These are phyloP conservation scores for Nyctalus aviator DNA, from an alignment of 2,797 vertebrate genomes.

Conservation along the genomic window DNA sequence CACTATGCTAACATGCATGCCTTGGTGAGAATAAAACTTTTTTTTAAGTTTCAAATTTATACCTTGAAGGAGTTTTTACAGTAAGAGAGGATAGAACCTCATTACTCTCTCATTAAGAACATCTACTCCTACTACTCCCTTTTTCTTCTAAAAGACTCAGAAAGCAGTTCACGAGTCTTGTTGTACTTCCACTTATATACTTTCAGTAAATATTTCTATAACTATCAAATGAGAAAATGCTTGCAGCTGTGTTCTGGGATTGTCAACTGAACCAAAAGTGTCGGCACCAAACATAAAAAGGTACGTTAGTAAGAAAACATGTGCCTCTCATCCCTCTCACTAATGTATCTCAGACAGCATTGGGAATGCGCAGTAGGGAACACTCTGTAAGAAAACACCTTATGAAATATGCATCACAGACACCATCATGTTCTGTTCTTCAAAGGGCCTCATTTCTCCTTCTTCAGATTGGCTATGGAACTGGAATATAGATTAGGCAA, in stretches of 20 bases:
- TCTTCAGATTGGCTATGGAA: constrained; percentile 6
- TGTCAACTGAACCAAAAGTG: constrained; percentile 74
- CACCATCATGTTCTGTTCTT: constrained; percentile 36
- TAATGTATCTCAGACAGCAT: constrained; percentile 38
- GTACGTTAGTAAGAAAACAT: constrained; percentile 72
- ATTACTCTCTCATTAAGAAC: background rate
- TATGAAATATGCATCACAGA: constrained; percentile 56
- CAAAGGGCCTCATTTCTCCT: background rate
- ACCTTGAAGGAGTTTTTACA: background rate
- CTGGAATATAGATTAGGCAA: background rate
- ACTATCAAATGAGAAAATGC: background rate
- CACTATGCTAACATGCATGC: background rate
- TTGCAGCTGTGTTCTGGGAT: constrained; percentile 28
- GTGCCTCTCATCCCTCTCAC: constrained; percentile 58
- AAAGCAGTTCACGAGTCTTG: background rate
- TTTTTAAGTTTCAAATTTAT: background rate
- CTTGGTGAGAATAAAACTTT: constrained; percentile 47
- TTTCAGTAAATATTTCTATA: constrained; percentile 44
- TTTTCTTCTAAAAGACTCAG: background rate
- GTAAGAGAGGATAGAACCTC: background rate
- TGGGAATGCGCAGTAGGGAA: constrained; percentile 49
- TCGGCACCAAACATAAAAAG: background rate
- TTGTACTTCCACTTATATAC: background rate
- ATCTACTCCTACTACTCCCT: background rate
- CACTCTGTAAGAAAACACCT: constrained; percentile 25